phyloP scores from a whole-genome alignment of 1,140 invertebrate species.

The Bombus breviceps region DNA sequence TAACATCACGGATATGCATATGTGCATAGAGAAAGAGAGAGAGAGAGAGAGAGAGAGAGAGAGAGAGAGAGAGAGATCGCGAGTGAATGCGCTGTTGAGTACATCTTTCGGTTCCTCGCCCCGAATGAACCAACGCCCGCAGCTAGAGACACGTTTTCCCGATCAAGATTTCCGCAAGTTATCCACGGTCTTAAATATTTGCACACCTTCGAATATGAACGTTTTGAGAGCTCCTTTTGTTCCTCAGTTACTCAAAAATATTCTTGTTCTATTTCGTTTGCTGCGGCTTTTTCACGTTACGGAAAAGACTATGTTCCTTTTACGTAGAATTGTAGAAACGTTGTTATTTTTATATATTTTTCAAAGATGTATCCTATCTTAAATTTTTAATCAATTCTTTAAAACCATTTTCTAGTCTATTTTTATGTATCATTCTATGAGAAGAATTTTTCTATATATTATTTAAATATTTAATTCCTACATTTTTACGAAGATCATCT shows the following conservation, averaged over 20 bases:
- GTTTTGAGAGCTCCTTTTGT: background rate
- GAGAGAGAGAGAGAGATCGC: background rate
- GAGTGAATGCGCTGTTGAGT: background rate
- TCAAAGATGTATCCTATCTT: too few relatives aligned
- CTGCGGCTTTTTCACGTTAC: too few relatives aligned
- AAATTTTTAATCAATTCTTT: too few relatives aligned
- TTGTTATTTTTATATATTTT: background rate
- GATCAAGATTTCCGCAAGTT: constrained; percentile 1
- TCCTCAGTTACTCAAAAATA: background rate
- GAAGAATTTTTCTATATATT: too few relatives aligned
- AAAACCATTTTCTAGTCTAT: too few relatives aligned
- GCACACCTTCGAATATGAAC: constrained; percentile 19
- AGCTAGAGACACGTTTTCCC: constrained; percentile 6
- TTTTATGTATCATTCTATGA: too few relatives aligned
- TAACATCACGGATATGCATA: constrained; percentile 14
- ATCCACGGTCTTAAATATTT: constrained; percentile 21
- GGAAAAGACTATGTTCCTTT: too few relatives aligned
- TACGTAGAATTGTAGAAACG: background rate
- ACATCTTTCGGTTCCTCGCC: constrained; percentile 24
- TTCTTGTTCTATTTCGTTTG: background rate
- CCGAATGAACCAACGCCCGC: background rate
- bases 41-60: background rate
- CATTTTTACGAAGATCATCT: too few relatives aligned
- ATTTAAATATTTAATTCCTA: too few relatives aligned
- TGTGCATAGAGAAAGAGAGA: background rate